Base-by-base conservation (phyloP, 1,140 invertebrate species). In the Drosophila nikananu region DNA sequence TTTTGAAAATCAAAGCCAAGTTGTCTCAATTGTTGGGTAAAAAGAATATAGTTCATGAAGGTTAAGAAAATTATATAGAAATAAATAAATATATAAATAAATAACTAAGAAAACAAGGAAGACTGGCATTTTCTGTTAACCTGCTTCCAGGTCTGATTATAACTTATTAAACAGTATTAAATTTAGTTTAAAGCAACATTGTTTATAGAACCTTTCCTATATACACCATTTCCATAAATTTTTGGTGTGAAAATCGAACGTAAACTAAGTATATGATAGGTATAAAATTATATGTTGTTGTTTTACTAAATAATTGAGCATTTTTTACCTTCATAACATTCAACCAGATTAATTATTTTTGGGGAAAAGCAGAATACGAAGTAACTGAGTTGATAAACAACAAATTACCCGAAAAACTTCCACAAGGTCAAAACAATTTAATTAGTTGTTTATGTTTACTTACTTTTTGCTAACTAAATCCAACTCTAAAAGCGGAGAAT, bases 401-500 rank as follows among this genome's bases (percentile, higher is more conserved):
- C 27, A 30, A 19, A 0, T 15, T 35, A 54, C 1, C n/a, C 30
- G 5, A 54, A 35, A 51, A 54, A 35, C 2, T 35, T 35, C 27
- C 19, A 35, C 51, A 54, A 35, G 30, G 51, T 3, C 13, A 54
- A 21, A 54, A 5, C 12, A 21, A 35, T 37, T 54, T 55, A 55
- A 55, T 55, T 37, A 23, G 9, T 55, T 35, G 52, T 35, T 54
- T 21, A 21, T 54, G 30, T 54, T 54, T 35, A 54, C 13, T 21
- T 17, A 15, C 3, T 2, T 32, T 9, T 15, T 21, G 2, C 19
- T 15, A 13, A 10, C 4, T 8, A 23, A 55, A 7, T 2, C 13
- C 37, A 55, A 9, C 46, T 55, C 5, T 21, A 32, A 55, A 37
- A 64, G 32, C 17, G 10, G 3, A 32, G 4, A 59, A 59, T 21